A percentile compares a stretch with the other conserved stretches of the same genome.
These are phyloP conservation scores for Hirtodrosophila histrioides DNA, from an alignment of 2,888 invertebrate species.

Conservation along the genomic window DNA sequence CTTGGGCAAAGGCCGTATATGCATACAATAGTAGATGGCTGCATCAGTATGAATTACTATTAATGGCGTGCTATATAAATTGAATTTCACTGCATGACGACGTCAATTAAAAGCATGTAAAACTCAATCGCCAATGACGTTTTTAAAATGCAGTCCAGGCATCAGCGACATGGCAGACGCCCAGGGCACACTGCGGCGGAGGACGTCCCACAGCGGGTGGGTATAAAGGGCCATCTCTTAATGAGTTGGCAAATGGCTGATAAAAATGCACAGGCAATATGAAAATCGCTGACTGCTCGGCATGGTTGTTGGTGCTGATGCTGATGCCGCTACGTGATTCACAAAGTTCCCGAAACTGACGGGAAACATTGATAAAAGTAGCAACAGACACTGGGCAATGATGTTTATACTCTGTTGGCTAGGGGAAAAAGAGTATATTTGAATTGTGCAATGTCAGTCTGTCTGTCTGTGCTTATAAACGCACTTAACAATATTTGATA, in stretches of 20 bases:
- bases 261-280: conserved; percentile 72
- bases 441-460: too few species aligned
- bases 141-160: conserved; percentile 69
- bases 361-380: conserved; percentile 73
- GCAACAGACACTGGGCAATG: conserved; percentile 62
- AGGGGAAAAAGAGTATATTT: background rate
- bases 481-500: too few species aligned
- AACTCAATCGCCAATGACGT: conserved; percentile 81
- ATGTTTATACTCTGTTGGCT: conserved; percentile 20
- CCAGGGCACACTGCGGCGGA: conserved; percentile 13
- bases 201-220: conserved; percentile 1
- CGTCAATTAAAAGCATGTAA: conserved; percentile 83
- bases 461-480: too few species aligned
- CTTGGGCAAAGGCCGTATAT: conserved; percentile 13
- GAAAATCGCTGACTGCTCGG: conserved; percentile 53
- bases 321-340: conserved; percentile 57
- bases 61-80: conserved; percentile 77
- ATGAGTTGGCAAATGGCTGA: conserved; percentile 82
- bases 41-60: conserved; percentile 74
- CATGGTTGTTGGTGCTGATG: conserved; percentile 20
- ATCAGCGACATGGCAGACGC: conserved; percentile 33
- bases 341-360: conserved; percentile 65
- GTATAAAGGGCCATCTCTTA: conserved; percentile 50
- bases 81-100: conserved; percentile 82
- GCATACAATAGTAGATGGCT: conserved; percentile 17